phyloP scores from a whole-genome alignment of 2,888 invertebrate species.

The Tipula unca region DNA sequence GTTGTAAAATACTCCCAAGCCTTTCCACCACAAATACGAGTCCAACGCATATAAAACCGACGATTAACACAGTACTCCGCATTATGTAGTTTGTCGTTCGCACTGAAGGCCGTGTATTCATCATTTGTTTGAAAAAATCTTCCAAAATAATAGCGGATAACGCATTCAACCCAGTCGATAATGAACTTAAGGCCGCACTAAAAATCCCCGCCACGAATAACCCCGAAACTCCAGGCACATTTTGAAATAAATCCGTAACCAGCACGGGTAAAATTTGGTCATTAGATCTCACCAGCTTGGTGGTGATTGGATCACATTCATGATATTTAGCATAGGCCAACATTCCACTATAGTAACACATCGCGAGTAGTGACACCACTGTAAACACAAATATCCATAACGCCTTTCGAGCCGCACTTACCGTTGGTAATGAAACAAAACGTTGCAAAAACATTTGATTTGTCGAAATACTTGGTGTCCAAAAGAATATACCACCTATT shows the following conservation, averaged over 20 bases:
- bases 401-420: constrained; percentile 60
- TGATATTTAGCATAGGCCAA: constrained; percentile 65
- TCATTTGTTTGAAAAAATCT: constrained; percentile 24
- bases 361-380: constrained; percentile 48
- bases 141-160: constrained; percentile 22
- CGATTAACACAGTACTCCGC: constrained; percentile 23
- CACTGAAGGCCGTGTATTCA: background rate
- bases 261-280: constrained; percentile 49
- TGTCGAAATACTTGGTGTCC: constrained; percentile 63
- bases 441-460: constrained; percentile 83
- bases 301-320: constrained; percentile 69
- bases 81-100: constrained; percentile 15
- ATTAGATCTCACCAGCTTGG: constrained; percentile 54
- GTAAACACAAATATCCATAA: constrained; percentile 58
- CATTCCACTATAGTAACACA: constrained; percentile 60
- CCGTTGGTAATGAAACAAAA: constrained; percentile 63
- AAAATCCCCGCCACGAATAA: constrained; percentile 81
- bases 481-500: constrained; percentile 32
- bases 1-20: background rate
- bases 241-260: constrained; percentile 62
- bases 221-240: constrained; percentile 73
- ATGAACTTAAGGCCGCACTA: constrained; percentile 78
- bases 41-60: constrained; percentile 24
- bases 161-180: constrained; percentile 25
- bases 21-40: background rate